Evolutionary conservation across 2,888 invertebrate genomes (phyloP).

Genomic region (Caenorhabditis imperialis): DNA sequence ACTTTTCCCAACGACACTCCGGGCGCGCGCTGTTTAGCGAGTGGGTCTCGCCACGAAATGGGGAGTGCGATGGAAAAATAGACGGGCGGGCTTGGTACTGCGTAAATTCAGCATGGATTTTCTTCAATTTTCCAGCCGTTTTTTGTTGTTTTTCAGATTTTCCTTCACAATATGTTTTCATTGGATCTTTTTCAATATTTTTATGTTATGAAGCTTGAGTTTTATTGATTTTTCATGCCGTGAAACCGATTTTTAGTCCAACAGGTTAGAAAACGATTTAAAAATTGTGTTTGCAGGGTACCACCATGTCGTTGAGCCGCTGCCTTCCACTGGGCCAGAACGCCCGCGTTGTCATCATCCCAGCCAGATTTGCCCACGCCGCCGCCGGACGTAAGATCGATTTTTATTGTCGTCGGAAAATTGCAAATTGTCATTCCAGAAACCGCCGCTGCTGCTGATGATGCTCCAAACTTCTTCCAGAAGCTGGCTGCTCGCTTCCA

Average conservation of each 20-base stretch:
- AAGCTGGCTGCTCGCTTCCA: constrained; percentile 74
- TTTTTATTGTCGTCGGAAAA: too few relatives aligned
- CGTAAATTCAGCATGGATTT: constrained; percentile 16
- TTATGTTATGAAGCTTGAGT: background rate
- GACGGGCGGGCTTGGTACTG: constrained; percentile 50
- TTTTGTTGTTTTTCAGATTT: constrained; percentile 1
- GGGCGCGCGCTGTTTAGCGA: constrained; percentile 9
- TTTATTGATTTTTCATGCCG: background rate
- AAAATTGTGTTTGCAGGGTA: constrained; percentile 36
- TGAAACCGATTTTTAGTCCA: too few relatives aligned
- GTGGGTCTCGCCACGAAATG: constrained; percentile 39
- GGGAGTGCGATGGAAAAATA: background rate
- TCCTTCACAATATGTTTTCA: background rate
- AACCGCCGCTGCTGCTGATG: constrained; percentile 57
- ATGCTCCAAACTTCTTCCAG: constrained; percentile 74
- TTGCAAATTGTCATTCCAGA: constrained; percentile 22
- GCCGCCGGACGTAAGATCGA: constrained; percentile 60
- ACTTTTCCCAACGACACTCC: constrained; percentile 33
- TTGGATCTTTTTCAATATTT: background rate
- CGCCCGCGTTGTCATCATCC: constrained; percentile 63
- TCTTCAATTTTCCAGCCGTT: background rate
- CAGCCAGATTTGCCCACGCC: constrained; percentile 63
- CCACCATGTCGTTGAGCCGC: constrained; percentile 69
- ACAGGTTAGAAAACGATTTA: background rate
- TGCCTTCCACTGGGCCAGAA: constrained; percentile 64